These are phyloP conservation scores for Catostomus latipinnis DNA, from an alignment of 2,797 vertebrate genomes.

Conservation along the genomic window DNA sequence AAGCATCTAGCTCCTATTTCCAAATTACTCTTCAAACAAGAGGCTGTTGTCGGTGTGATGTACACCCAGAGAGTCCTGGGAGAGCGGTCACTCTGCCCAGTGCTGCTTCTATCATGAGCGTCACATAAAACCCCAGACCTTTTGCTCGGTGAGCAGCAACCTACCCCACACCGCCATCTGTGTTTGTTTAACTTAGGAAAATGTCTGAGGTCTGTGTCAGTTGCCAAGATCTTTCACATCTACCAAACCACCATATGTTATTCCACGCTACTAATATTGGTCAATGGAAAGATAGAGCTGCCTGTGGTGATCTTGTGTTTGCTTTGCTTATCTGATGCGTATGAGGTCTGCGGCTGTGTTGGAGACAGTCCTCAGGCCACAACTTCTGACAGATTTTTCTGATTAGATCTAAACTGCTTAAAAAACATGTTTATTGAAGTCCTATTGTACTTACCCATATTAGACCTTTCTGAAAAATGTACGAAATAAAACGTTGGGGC, in stretches of 20 bases:
- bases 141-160: background rate
- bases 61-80: slow-evolving; percentile 62
- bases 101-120: slow-evolving; percentile 18
- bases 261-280: slow-evolving; percentile 69
- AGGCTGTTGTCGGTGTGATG: slow-evolving; percentile 69
- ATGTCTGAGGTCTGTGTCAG: slow-evolving; percentile 64
- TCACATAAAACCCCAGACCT: slow-evolving; percentile 16
- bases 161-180: slow-evolving; percentile 46
- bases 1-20: slow-evolving; percentile 79
- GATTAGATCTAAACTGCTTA: slow-evolving; percentile 38
- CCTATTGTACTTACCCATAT: slow-evolving; percentile 1
- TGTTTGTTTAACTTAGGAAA: slow-evolving; percentile 77
- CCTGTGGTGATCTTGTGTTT: slow-evolving; percentile 72
- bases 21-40: slow-evolving; percentile 74
- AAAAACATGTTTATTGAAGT: slow-evolving; percentile 13
- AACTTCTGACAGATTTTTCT: slow-evolving; percentile 38
- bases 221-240: slow-evolving; percentile 65
- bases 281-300: slow-evolving; percentile 67
- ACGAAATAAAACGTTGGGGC: background rate
- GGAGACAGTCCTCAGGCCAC: slow-evolving; percentile 48
- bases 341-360: slow-evolving; percentile 55
- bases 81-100: slow-evolving; percentile 15
- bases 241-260: slow-evolving; percentile 61
- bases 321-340: slow-evolving; percentile 72
- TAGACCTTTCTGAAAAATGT: background rate